Conservation (phyloP, 2,113 vertebrate species). For the Aldabrachelys gigantea region DNA sequence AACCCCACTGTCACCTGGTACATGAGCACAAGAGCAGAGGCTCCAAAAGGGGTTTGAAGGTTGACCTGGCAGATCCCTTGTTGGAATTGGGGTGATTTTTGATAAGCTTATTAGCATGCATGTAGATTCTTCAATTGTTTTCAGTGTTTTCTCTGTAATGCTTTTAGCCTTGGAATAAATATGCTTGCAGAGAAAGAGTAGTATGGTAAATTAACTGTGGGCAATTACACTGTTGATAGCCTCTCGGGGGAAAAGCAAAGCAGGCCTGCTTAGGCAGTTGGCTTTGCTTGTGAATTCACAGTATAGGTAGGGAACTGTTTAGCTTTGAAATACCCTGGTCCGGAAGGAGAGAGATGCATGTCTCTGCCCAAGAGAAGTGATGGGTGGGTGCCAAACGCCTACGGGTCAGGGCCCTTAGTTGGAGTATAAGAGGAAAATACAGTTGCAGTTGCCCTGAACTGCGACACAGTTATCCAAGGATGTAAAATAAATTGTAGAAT, state of each 20-base stretch:
- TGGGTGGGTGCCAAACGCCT: too few species aligned
- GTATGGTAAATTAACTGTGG: too few species aligned
- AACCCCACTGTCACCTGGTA: not conserved
- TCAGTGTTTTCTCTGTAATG: not conserved
- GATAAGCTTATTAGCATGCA: not conserved
- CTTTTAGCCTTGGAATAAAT: not conserved
- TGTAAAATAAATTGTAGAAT: rapidly evolving
- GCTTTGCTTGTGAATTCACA: not conserved
- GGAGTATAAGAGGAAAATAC: too few species aligned
- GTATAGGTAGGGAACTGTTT: too few species aligned
- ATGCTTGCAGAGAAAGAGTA: not conserved
- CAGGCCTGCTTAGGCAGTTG: not conserved
- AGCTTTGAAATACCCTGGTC: too few species aligned
- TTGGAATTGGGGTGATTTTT: not conserved
- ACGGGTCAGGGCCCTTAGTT: not conserved
- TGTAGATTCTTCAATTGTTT: not conserved
- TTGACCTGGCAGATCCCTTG: not conserved
- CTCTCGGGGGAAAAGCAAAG: not conserved
- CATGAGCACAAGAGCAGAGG: too few species aligned
- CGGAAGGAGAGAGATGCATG: too few species aligned
- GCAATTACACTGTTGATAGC: not conserved
- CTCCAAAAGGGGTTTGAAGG: not conserved
- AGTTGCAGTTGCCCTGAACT: too few species aligned
- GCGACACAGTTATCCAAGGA: not conserved
- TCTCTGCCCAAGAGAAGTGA: too few species aligned